phyloP scores from a whole-genome alignment of 1,140 invertebrate genomes.

The Zaprionus nigranus region DNA sequence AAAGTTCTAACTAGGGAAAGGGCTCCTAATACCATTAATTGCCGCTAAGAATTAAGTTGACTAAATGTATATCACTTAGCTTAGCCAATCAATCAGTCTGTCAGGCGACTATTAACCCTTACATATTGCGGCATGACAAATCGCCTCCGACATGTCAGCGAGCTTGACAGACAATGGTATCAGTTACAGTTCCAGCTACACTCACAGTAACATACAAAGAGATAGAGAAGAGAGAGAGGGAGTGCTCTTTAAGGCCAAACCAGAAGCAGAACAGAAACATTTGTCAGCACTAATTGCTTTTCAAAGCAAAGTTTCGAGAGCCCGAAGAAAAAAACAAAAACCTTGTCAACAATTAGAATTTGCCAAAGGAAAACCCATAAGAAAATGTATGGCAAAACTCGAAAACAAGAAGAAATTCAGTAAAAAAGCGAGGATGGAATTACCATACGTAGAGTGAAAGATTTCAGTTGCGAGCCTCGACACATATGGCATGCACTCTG shows the following conservation, averaged over 20 bases:
- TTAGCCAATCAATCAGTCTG: conserved; percentile 47
- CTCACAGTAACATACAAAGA: conserved; percentile 16
- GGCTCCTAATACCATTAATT: background rate
- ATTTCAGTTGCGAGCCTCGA: conserved; percentile 55
- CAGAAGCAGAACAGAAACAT: conserved; percentile 38
- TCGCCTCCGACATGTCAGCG: conserved; percentile 36
- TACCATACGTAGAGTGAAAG: conserved; percentile 20
- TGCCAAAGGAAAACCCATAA: conserved; percentile 18
- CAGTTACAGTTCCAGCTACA: conserved; percentile 37
- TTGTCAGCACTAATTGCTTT: conserved; percentile 76
- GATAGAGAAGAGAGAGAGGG: no score
- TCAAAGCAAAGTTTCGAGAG: conserved; percentile 51
- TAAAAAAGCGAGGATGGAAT: background rate
- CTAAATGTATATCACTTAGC: conserved; percentile 22
- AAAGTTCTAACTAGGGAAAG: background rate
- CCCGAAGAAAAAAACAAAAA: conserved; percentile 6
- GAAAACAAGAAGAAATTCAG: conserved; percentile 17
- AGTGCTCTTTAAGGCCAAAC: background rate
- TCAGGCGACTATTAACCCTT: conserved; percentile 53
- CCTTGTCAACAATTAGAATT: conserved; percentile 47
- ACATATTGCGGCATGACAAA: conserved; percentile 51
- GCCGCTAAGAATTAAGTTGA: conserved; percentile 22
- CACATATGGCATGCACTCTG: conserved; percentile 54
- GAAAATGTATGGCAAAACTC: conserved; percentile 23
- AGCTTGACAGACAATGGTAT: conserved; percentile 49